Conservation (phyloP, 2,888 invertebrate genomes). For the Dusona sp. region DNA sequence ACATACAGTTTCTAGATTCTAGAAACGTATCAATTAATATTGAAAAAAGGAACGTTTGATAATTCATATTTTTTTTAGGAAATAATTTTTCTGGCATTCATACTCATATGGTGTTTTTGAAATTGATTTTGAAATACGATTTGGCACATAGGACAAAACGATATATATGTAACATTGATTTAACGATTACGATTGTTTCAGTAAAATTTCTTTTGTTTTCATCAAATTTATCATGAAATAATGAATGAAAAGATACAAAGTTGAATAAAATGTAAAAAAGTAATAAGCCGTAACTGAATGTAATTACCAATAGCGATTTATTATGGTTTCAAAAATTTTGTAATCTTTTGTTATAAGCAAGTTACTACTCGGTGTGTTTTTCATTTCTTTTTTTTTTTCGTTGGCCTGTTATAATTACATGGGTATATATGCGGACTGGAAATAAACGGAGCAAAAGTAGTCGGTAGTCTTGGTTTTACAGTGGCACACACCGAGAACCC, state of each 20-base stretch:
- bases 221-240: not conserved
- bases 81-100: not conserved
- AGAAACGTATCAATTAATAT: not conserved
- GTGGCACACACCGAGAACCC: conserved; percentile 52
- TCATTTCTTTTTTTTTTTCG: not conserved
- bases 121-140: not conserved
- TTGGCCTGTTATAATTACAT: conserved; percentile 15
- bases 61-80: not conserved
- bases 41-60: not conserved
- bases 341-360: conserved; percentile 7
- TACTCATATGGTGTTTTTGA: not conserved
- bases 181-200: not conserved
- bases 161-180: not conserved
- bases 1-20: no score
- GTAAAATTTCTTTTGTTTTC: not conserved
- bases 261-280: not conserved
- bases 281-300: not conserved
- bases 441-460: conserved; percentile 49
- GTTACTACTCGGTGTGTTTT: not conserved
- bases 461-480: conserved; percentile 44
- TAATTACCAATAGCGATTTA: not conserved
- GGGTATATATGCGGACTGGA: conserved; percentile 11
- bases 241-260: not conserved
- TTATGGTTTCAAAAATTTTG: not conserved
- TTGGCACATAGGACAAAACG: not conserved